Percentiles rank a stretch among this genome's conserved stretches.
Evolutionary conservation across 64 coral and sea anemone genomes (phyloP).

Genomic region (Stylophora pistillata): DNA sequence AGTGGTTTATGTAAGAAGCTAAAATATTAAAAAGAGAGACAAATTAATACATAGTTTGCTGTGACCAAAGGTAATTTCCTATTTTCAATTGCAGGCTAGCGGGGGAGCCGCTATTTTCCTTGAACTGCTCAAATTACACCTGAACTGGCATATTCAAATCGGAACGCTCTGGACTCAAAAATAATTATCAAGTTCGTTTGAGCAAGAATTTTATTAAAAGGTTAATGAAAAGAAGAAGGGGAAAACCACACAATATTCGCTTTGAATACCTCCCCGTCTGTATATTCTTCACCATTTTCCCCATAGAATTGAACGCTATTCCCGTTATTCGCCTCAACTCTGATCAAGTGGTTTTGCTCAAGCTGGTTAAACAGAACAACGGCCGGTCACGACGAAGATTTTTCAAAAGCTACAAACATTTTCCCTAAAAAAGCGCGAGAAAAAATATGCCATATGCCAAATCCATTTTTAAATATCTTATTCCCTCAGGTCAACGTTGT

Average conservation of each 20-base stretch:
- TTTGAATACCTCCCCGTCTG: neutral
- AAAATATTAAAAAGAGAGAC: neutral
- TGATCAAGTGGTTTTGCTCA: neutral
- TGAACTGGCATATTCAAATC: conserved; percentile 9
- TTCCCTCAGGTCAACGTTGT: neutral
- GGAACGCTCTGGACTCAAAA: conserved; percentile 20
- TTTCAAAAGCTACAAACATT: neutral
- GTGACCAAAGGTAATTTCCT: neutral
- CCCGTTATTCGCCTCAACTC: neutral
- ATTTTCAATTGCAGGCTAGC: neutral
- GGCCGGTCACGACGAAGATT: neutral
- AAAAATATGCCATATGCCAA: neutral
- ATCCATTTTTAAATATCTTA: conserved; percentile 53
- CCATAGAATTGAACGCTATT: neutral
- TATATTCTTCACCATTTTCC: neutral
- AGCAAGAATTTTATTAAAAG: neutral
- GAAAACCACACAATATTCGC: neutral
- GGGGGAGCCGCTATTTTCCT: neutral
- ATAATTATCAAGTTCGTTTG: neutral
- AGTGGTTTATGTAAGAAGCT: neutral
- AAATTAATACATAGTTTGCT: conserved; percentile 17
- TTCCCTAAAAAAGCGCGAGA: conserved; percentile 6
- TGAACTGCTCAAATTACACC: conserved; percentile 10
- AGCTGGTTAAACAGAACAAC: neutral
- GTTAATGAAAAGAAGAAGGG: neutral